Conservation (phyloP, 2,888 invertebrate species). For the Euclidia mi region DNA sequence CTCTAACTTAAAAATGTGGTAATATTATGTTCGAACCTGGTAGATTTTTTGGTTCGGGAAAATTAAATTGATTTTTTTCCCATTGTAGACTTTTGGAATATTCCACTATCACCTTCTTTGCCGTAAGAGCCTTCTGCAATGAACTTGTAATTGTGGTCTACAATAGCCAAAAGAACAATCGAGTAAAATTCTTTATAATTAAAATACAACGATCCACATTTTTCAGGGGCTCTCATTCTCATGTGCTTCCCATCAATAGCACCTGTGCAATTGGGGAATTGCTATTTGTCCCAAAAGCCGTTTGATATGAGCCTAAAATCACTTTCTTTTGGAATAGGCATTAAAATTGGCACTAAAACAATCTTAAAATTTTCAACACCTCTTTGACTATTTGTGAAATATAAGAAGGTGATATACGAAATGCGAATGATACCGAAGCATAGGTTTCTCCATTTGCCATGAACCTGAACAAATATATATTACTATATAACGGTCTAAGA, state of each 20-base stretch:
- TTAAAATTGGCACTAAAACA: constrained; percentile 25
- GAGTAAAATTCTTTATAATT: constrained; percentile 48
- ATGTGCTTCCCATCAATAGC: too few relatives aligned
- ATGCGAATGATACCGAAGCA: constrained; percentile 31
- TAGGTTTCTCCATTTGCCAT: constrained; percentile 30
- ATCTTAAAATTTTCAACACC: constrained; percentile 10
- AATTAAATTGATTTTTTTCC: constrained; percentile 17
- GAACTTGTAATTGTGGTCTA: constrained; percentile 54
- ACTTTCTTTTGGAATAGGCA: constrained; percentile 19
- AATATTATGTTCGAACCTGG: constrained; percentile 31
- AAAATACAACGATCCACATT: constrained; percentile 41
- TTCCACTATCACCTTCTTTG: constrained; percentile 33
- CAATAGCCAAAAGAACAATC: constrained; percentile 44
- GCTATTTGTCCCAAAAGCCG: too few relatives aligned
- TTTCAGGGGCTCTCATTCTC: constrained; percentile 6
- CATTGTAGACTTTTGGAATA: constrained; percentile 29
- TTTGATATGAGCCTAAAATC: too few relatives aligned
- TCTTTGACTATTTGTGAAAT: constrained; percentile 32
- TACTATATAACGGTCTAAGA: too few relatives aligned
- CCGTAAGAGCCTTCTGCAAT: constrained; percentile 38
- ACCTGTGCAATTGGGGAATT: too few relatives aligned
- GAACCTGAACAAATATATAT: too few relatives aligned
- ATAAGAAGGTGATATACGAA: constrained; percentile 34
- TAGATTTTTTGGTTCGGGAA: constrained; percentile 29
- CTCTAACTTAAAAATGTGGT: constrained; percentile 36